A percentile compares a stretch with the other conserved stretches of the same genome.
Conservation (phyloP, 2,888 invertebrate species). For the Camptogramma bilineatum region DNA sequence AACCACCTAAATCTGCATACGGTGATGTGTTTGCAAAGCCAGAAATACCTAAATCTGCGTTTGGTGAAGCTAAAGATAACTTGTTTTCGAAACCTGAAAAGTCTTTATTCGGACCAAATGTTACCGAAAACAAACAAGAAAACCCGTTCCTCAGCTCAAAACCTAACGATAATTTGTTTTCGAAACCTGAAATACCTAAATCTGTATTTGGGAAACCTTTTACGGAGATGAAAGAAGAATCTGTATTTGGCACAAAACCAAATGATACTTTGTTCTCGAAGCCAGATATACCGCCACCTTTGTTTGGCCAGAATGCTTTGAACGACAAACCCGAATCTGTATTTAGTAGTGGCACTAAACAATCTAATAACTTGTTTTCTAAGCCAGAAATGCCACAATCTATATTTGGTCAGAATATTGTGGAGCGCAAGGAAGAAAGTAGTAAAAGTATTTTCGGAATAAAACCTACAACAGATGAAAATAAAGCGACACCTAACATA, state of each 20-base stretch:
- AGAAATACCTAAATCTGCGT: slow-evolving; percentile 8
- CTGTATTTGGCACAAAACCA: slow-evolving; percentile 12
- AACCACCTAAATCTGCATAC: slow-evolving; percentile 41
- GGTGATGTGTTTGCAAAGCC: slow-evolving; percentile 16
- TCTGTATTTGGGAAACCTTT: slow-evolving; percentile 16
- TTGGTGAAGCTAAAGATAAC: slow-evolving; percentile 7
- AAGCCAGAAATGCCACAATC: slow-evolving; percentile 43
- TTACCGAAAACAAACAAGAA: slow-evolving; percentile 10
- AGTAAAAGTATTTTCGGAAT: slow-evolving; percentile 45
- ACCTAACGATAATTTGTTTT: slow-evolving; percentile 22
- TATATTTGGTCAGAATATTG: slow-evolving; percentile 44
- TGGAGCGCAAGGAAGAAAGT: slow-evolving; percentile 36
- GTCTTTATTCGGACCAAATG: slow-evolving; percentile 46
- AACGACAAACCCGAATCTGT: slow-evolving; percentile 25
- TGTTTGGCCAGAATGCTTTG: slow-evolving; percentile 45
- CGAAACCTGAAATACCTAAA: slow-evolving; percentile 18
- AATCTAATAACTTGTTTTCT: slow-evolving; percentile 45
- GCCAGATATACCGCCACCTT: slow-evolving; percentile 41
- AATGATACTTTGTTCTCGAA: slow-evolving; percentile 25
- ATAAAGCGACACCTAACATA: slow-evolving; percentile 26
- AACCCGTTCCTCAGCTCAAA: slow-evolving; percentile 31
- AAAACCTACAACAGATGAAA: slow-evolving; percentile 24
- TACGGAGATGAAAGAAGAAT: slow-evolving; percentile 1
- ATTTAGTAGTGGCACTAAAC: slow-evolving; percentile 34
- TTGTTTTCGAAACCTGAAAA: slow-evolving; percentile 36